These are phyloP conservation scores for Coelinius sp. DNA, from an alignment of 2,888 invertebrate genomes.

Conservation along the genomic window DNA sequence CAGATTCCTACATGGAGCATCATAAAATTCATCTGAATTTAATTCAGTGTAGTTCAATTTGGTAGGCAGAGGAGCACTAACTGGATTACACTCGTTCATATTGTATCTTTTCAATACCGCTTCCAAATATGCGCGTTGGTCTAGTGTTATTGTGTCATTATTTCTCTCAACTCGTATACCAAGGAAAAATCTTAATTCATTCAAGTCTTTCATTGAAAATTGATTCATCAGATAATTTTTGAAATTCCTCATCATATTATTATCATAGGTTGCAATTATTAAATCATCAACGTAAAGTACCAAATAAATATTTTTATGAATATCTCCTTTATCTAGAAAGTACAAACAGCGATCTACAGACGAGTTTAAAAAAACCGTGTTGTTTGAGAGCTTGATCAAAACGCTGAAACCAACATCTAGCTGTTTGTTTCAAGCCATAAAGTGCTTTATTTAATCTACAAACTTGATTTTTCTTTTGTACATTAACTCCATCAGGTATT, in stretches of 20 bases:
- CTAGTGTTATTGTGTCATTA: slow-evolving; percentile 26
- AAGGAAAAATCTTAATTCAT: not conserved
- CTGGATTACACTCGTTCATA: not conserved
- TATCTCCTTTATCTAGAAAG: not conserved
- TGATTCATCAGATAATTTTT: not conserved
- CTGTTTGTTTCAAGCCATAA: not conserved
- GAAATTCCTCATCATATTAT: not conserved
- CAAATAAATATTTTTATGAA: not conserved
- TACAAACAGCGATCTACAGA: not conserved
- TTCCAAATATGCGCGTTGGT: slow-evolving; percentile 26
- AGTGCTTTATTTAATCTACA: not conserved
- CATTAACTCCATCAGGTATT: not conserved
- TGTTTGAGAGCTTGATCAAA: not conserved
- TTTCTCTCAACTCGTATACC: slow-evolving; percentile 18
- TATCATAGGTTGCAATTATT: not conserved
- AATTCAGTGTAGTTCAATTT: too few species aligned
- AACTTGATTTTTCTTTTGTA: not conserved
- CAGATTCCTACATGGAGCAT: too few species aligned
- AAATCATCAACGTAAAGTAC: not conserved
- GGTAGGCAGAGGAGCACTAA: too few species aligned
- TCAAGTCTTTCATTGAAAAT: not conserved
- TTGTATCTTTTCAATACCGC: slow-evolving; percentile 1
- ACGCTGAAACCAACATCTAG: not conserved
- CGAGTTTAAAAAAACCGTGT: too few species aligned
- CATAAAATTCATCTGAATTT: too few species aligned